A percentile compares a stretch with the other conserved stretches of the same genome.
phyloP scores from a whole-genome alignment of 2,113 vertebrate genomes.

The Shinisaurus crocodilurus region DNA sequence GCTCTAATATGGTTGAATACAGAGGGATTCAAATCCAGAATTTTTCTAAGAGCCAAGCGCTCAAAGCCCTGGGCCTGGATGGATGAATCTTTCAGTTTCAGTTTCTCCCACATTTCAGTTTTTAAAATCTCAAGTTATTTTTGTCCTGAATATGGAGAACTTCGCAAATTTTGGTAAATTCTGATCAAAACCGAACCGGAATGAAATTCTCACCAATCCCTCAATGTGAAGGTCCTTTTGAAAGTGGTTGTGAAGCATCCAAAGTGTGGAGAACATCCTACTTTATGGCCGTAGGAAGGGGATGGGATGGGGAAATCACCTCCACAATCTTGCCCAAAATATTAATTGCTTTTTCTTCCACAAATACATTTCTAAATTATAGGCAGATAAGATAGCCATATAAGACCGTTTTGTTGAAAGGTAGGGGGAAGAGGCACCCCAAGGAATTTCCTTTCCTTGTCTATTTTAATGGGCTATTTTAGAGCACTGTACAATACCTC shows the following conservation, averaged over 20 bases:
- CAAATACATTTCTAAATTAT: constrained; percentile 16
- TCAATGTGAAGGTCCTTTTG: not conserved
- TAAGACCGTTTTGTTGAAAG: not conserved
- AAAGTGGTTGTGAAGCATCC: not conserved
- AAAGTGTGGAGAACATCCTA: not conserved
- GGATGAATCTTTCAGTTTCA: no score
- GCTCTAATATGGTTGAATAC: no score
- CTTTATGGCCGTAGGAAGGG: not conserved
- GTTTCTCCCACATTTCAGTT: no score
- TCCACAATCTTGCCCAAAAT: constrained; percentile 27
- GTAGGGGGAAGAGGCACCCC: not conserved
- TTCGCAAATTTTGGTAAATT: no score
- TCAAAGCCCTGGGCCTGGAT: no score
- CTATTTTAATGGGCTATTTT: constrained; percentile 43
- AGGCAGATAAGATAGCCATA: constrained; percentile 17
- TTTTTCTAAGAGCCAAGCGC: no score
- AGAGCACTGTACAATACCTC: constrained; percentile 14
- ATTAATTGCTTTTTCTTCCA: constrained; percentile 1
- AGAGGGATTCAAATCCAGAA: no score
- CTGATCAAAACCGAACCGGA: no score
- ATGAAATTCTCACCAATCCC: no score
- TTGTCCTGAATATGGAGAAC: no score
- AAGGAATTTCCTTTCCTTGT: constrained; percentile 32
- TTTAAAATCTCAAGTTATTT: no score
- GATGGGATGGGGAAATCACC: no score